Evolutionary conservation across 2,113 vertebrate species (phyloP), one percentile per base, ranked within the genome.

Genomic region (Dasypus novemcinctus): DNA sequence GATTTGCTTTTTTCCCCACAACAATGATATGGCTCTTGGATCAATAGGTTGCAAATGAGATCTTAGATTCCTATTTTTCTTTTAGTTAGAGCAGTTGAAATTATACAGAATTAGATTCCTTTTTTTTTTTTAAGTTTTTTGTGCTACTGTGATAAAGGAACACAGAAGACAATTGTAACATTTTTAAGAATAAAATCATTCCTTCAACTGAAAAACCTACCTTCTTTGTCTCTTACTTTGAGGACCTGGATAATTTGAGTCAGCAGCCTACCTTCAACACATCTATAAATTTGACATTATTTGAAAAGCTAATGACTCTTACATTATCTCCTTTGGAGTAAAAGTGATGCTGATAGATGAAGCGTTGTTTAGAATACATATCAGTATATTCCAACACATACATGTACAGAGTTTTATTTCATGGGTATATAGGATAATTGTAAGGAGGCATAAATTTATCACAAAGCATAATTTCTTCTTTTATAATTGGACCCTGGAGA

Each of bases 401-500:
- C 85, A 80, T 52, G 43, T 94, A 88, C 72, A 91, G 36, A 97
- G 15, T 66, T 66, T 97, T 89, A 25, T 52, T 96, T 46, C 90
- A n/a, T 91, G 92, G 90, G 69, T 78, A 76, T 68, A 72, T 49
- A 80, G 89, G 93, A 93, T 81, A 95, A 97, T 54, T 72, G 49
- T 95, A 93, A 92, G 29, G 97, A 96, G 69, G 46, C 66, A 72
- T 33, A 83, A 87, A 86, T 63, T 66, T 63, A 85, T 64, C 84
- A 95, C 61, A 75, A 90, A 97, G 96, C 38, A 25, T 95, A 97
- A 90, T 90, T 96, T 89, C 31, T 80, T 97, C 90, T 96, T 92
- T 90, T 87, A 54, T 97, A 98, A 97, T 95, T 97, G 88, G 97
- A 46, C 97, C 92, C 92, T 41, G 13, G 87, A 97, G 92, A 95